Percentiles rank a stretch among this genome's conserved stretches.
phyloP scores from a whole-genome alignment of 2,797 vertebrate genomes.

The Furcifer pardalis region DNA sequence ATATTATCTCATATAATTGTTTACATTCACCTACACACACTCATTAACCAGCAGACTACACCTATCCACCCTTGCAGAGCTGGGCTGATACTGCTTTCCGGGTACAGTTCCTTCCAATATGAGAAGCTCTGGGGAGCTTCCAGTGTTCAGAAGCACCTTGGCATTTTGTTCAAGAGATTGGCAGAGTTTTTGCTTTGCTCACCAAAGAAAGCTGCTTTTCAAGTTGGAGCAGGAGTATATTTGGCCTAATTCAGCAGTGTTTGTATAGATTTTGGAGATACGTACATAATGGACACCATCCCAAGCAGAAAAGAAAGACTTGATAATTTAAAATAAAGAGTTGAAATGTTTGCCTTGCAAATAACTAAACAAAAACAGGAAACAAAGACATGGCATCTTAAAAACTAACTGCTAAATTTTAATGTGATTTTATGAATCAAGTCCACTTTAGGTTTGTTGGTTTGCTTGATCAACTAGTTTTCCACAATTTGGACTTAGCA shows the following conservation, averaged over 20 bases:
- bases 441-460: no score
- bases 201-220: no score
- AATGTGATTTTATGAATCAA: no score
- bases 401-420: no score
- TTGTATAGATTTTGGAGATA: neutral
- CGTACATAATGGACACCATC: neutral
- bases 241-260: neutral
- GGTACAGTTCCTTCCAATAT: neutral
- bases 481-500: neutral
- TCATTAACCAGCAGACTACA: no score
- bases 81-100: neutral
- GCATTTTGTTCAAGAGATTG: no score
- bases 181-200: no score
- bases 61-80: no score
- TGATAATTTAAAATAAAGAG: neutral
- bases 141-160: no score
- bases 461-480: no score
- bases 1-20: neutral
- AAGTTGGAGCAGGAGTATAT: neutral
- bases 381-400: neutral
- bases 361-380: neutral
- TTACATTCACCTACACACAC: neutral
- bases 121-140: no score
- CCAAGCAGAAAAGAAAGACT: neutral
- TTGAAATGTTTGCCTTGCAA: neutral